phyloP scores from a whole-genome alignment of 1,140 invertebrate genomes.

The Tyrophagus putrescentiae region DNA sequence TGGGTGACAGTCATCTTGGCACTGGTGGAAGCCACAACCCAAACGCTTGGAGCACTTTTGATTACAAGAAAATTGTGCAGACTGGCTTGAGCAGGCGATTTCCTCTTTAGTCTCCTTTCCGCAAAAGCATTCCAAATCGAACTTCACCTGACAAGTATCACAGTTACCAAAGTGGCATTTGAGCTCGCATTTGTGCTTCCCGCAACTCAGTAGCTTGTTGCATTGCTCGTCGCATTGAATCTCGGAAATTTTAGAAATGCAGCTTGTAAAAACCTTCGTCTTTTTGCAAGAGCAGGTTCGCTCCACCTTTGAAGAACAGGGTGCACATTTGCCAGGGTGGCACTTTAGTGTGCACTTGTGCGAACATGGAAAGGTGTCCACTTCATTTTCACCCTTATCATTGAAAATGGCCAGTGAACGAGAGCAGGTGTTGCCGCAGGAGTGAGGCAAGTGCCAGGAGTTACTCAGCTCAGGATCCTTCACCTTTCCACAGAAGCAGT shows the following conservation, averaged over 20 bases:
- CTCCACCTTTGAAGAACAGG: conserved; percentile 48
- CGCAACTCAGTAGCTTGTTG: conserved; percentile 53
- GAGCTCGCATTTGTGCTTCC: conserved; percentile 53
- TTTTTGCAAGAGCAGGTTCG: conserved; percentile 40
- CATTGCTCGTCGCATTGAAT: conserved; percentile 58
- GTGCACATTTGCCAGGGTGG: conserved; percentile 67
- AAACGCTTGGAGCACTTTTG: conserved; percentile 31
- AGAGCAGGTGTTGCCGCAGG: conserved; percentile 70
- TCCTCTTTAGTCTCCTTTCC: conserved; percentile 39
- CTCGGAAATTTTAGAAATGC: conserved; percentile 37
- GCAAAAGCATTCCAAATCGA: conserved; percentile 51
- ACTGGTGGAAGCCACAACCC: conserved; percentile 32
- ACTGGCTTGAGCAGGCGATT: conserved; percentile 28
- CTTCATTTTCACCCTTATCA: conserved; percentile 25
- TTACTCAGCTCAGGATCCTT: conserved; percentile 50
- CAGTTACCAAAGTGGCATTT: conserved; percentile 55
- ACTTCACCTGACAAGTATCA: conserved; percentile 37
- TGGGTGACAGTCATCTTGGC: conserved; percentile 30
- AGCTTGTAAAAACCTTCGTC: conserved; percentile 27
- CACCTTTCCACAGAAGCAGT: conserved; percentile 66
- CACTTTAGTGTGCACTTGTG: conserved; percentile 74
- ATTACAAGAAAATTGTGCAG: conserved; percentile 33
- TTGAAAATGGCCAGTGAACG: conserved; percentile 31
- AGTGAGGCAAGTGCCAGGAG: conserved; percentile 60
- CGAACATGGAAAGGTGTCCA: conserved; percentile 41